Base-by-base conservation (phyloP, 1,140 invertebrate genomes). In the Bicyclus anynana region DNA sequence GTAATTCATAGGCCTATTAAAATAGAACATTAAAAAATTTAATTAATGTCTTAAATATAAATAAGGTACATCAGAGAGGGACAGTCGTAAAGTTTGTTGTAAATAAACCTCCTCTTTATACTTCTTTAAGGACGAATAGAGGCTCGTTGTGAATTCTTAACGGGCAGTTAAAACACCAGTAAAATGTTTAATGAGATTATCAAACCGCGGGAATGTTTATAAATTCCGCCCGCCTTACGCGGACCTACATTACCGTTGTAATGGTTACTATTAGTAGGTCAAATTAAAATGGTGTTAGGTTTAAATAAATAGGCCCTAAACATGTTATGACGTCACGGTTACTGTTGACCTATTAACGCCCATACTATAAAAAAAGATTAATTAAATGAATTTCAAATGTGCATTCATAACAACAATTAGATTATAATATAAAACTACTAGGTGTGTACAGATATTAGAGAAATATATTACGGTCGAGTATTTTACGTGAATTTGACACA, bases 111-210 rank as follows among this genome's bases (percentile, higher is more conserved):
- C 26, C 7, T 49, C 53, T 59, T 59, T 53, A 59, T 59, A 59
- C 51, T 37, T 53, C 13, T 60, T 49, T 59, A 64, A 64, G 57
- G 60, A 59, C 73, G 68, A 72, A 82, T 82, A 79, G 70, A 70
- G 67, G 62, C 63, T 62, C 70, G 65, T 75, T 77, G 73, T 81
- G 69, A 81, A 72, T 80, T 67, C 72, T 84, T 84, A 74, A 81
- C 77, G 65, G 66, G 50, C 69, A 67, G 74, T 84, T 74, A 82
- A 84, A 74, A 77, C 62, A 67, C 59, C 69, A 69, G 69, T 84
- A 77, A 84, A 81, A 63, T 59, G 70, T 76, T 82, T 83, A 83
- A 84, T 77, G 77, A 76, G 69, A 80, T 74, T 73, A 81, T 81
- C 75, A 77, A 81, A 81, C 73, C 65, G 56, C 55, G 56, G 47